Base-by-base conservation (phyloP, 2,113 vertebrate genomes). In the Chascanopsetta lugubris region DNA sequence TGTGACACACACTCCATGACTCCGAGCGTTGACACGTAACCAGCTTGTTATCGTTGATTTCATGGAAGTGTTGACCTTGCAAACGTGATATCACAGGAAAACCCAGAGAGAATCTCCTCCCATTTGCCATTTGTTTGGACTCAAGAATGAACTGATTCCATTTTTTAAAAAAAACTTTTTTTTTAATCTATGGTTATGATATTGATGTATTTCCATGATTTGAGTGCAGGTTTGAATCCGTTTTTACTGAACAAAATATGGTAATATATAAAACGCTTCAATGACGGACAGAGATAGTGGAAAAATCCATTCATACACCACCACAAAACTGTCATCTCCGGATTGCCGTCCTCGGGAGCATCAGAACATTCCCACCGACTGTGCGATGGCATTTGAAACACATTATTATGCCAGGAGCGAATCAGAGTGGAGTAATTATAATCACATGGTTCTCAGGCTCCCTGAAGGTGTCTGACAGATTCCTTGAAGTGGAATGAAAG, bases 381-480 rank as follows among this genome's bases (percentile, higher is more conserved):
- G 45, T 27, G 69, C 15, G 42, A 62, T 24, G 51, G 45, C 53
- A 77, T 71, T 70, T 80, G n/a, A 57, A 77, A 62, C 25, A 58
- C 59, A 57, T 50, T 34, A 53, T 36, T 68, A 66, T 46, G n/a
- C 58, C 11, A 25, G 1, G 34, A 69, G 68, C 27, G 3, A 57
- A 65, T 75, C 49, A 68, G n/a, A 61, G 21, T 56, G 53, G 29
- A 70, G 47, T 67, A 75, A 72, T 72, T 78, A 34, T 49, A 73
- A 74, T 83, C 64, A 75, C 53, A 70, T 68, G 68, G 63, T 72
- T 65, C 34, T 46, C 47, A 20, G 53, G 53, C 30, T 32, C 55
- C 48, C 56, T 8, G 26, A 30, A 51, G 54, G 53, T 42, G 18
- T 42, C 36, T 29, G 59, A 57, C 51, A 72, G 42, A 78, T 51